Percentiles rank a stretch among this genome's conserved stretches.
Conservation (phyloP, 2,888 invertebrate species). For the Plusia festucae region DNA sequence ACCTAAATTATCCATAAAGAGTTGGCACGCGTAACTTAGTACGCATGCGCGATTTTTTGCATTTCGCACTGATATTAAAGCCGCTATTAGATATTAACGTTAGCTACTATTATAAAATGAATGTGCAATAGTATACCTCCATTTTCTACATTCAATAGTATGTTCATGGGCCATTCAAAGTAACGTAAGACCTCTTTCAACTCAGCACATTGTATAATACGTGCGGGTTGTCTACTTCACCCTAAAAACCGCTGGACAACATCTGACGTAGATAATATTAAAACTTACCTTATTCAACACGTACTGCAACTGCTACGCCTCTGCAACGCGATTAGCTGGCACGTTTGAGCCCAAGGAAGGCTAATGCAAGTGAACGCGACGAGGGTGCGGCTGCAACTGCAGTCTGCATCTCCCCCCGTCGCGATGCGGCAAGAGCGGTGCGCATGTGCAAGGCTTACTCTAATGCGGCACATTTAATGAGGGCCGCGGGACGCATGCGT, state of each 20-base stretch:
- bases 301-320: conserved; percentile 1
- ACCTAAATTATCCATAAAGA: too few species aligned
- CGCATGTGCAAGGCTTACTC: not conserved
- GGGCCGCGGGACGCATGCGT: conserved; percentile 33
- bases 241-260: not conserved
- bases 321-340: not conserved
- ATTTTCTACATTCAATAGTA: too few species aligned
- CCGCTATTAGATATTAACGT: too few species aligned
- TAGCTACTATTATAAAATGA: too few species aligned
- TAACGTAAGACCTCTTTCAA: not conserved
- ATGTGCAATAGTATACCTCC: too few species aligned
- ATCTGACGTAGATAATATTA: not conserved
- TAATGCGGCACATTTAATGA: not conserved
- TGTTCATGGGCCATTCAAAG: too few species aligned
- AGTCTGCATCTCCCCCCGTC: not conserved
- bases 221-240: not conserved
- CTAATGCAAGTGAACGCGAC: not conserved
- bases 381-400: not conserved
- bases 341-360: not conserved
- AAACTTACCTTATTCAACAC: conserved; percentile 3
- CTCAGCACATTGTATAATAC: not conserved
- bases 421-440: not conserved
- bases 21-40: not conserved
- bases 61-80: not conserved
- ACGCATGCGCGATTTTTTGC: not conserved